These are phyloP conservation scores for Pogonocherus hispidulus DNA, from an alignment of 2,888 invertebrate genomes.

Conservation along the genomic window DNA sequence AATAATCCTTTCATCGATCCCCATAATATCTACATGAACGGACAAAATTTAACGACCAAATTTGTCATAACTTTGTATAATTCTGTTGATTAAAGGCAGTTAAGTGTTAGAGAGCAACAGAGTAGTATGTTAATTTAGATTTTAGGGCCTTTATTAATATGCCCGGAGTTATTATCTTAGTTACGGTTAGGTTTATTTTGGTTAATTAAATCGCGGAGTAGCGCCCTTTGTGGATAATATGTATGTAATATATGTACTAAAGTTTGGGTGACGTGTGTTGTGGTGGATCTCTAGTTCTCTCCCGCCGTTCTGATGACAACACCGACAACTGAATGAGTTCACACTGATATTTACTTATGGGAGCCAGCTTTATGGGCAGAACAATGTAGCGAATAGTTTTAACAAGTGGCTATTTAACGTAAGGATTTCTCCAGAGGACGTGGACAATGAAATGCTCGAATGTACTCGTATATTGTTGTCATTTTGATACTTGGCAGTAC, in stretches of 20 bases:
- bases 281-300: not conserved
- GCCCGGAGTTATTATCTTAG: conserved; percentile 37
- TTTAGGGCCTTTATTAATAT: conserved; percentile 36
- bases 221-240: conserved; percentile 23
- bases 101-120: conserved; percentile 34
- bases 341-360: not conserved
- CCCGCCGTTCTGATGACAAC: not conserved
- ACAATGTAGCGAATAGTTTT: not conserved
- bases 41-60: conserved; percentile 9
- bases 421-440: not conserved
- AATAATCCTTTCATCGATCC: no score
- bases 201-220: conserved; percentile 33
- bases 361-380: not conserved
- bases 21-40: conserved; percentile 12
- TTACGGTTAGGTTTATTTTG: conserved; percentile 34
- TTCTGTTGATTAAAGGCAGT: conserved; percentile 27
- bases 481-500: no score
- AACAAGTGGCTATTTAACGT: not conserved
- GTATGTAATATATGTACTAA: conserved; percentile 24
- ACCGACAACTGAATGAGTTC: not conserved
- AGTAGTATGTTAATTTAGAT: conserved; percentile 37
- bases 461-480: no score
- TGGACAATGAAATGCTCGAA: no score
- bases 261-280: not conserved
- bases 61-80: conserved; percentile 32